Percentiles rank a stretch among this genome's conserved stretches.
phyloP scores from a whole-genome alignment of 2,113 vertebrate genomes.

The Muscicapa adusta region DNA sequence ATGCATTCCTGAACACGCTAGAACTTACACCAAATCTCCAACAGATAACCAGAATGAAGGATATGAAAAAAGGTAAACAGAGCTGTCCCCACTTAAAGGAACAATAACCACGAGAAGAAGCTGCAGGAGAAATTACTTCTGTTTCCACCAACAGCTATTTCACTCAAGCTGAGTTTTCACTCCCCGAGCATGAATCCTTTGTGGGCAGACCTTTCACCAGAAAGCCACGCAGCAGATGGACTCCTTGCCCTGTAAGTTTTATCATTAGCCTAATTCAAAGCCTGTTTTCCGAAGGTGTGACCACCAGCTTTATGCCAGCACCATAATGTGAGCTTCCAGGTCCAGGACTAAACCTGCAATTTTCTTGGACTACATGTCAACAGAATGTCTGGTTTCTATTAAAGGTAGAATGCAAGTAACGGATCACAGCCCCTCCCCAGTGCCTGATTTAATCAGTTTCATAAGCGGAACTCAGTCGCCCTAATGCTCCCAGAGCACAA shows the following conservation, averaged over 20 bases:
- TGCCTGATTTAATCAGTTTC: conserved; percentile 44
- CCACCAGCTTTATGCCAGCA: background rate
- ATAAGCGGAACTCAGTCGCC: conserved; percentile 37
- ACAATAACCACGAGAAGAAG: background rate
- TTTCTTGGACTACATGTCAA: background rate
- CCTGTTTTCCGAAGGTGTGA: conserved; percentile 5
- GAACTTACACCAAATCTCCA: background rate
- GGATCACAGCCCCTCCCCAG: conserved; percentile 10
- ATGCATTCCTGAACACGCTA: background rate
- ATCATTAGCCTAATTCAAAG: background rate
- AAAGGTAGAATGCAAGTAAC: conserved; percentile 39
- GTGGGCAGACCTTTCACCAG: background rate
- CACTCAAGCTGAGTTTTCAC: background rate
- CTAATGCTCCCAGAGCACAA: conserved; percentile 16
- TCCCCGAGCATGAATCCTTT: background rate
- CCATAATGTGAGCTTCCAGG: background rate
- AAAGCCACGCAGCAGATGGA: background rate
- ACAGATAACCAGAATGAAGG: background rate
- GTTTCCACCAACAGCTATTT: background rate
- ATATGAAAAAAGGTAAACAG: background rate
- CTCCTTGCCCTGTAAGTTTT: background rate
- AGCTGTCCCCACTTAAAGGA: background rate
- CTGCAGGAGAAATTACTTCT: background rate
- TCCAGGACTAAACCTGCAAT: background rate
- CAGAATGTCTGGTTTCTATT: conserved; percentile 40